Evolutionary conservation across 1,140 invertebrate species (phyloP).

Genomic region (Matsumurasca onukii): DNA sequence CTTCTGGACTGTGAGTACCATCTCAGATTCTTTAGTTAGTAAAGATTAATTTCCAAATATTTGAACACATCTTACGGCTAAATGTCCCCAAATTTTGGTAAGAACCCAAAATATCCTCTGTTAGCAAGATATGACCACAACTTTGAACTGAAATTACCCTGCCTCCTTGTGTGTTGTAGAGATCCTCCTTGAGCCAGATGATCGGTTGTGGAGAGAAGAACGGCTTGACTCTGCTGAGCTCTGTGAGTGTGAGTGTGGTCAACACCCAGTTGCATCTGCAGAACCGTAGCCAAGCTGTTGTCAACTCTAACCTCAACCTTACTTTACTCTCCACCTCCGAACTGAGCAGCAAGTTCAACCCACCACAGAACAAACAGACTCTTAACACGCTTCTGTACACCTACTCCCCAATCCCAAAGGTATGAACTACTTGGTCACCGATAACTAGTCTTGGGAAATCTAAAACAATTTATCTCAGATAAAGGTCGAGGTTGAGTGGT

Average conservation of each 20-base stretch:
- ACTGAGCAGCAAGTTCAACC: neutral
- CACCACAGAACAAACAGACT: constrained; percentile 4
- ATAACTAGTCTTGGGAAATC: no score
- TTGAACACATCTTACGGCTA: no score
- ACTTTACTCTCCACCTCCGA: neutral
- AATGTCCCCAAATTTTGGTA: no score
- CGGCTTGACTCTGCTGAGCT: neutral
- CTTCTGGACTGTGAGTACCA: constrained; percentile 1
- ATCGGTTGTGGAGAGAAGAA: constrained; percentile 8
- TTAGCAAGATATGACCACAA: no score
- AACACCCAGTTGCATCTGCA: neutral
- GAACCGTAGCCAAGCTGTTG: neutral
- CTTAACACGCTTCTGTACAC: neutral
- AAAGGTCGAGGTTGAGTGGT: no score
- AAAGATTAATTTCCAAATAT: no score
- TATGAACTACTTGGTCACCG: neutral
- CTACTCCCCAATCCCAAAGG: neutral
- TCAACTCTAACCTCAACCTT: constrained; percentile 15
- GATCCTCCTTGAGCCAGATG: constrained; percentile 9
- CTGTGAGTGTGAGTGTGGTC: neutral
- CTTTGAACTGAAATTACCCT: no score
- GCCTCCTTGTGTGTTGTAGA: no score
- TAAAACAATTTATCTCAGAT: no score
- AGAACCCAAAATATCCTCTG: no score
- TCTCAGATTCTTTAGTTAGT: neutral